phyloP scores from a whole-genome alignment of 2,888 invertebrate species.

The Tolmerus cingulatus region DNA sequence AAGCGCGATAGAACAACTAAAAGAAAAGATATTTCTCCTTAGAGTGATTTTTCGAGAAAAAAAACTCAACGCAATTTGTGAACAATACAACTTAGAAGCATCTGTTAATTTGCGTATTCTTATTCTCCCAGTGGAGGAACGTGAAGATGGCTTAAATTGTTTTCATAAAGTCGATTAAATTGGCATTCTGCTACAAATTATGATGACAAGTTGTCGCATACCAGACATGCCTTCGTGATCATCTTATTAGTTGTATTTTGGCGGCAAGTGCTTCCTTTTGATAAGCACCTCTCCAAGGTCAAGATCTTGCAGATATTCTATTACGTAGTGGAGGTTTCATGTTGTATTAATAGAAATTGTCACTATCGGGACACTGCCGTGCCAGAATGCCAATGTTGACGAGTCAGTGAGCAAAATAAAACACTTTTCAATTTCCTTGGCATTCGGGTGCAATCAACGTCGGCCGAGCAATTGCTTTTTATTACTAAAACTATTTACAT shows the following conservation, averaged over 20 bases:
- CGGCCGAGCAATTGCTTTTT: neutral
- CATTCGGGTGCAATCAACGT: neutral
- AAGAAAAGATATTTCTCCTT: neutral
- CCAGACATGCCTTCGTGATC: neutral
- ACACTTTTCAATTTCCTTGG: neutral
- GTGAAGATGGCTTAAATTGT: neutral
- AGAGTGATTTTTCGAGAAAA: neutral
- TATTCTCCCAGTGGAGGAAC: neutral
- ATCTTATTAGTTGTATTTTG: neutral
- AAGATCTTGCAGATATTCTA: neutral
- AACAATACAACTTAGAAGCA: neutral
- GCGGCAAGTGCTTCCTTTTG: neutral
- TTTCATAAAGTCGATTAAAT: neutral
- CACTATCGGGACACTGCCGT: neutral
- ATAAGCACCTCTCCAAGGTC: neutral
- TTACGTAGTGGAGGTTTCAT: neutral
- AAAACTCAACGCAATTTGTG: constrained; percentile 9
- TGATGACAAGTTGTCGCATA: neutral
- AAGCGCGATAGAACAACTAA: neutral
- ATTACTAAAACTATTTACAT: neutral
- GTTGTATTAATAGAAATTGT: neutral
- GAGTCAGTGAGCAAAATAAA: neutral
- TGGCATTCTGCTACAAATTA: neutral
- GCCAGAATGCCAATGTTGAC: neutral
- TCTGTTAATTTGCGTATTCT: neutral